Evolutionary conservation across 2,113 vertebrate genomes (phyloP).

Genomic region (Ivindomyrus marchei): DNA sequence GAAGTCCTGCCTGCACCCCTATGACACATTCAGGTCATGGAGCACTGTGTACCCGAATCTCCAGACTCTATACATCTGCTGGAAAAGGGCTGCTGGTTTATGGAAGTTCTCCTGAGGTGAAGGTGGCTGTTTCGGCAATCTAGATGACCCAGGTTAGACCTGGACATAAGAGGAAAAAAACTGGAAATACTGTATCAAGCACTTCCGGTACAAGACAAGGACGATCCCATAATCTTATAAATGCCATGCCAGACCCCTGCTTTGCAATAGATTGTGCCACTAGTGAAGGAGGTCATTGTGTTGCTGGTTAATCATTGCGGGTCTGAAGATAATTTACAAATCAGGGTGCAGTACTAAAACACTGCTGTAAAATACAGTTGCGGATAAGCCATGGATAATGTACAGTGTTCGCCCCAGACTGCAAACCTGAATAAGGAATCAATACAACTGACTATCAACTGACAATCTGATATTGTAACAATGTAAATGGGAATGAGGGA

Average conservation of each 20-base stretch:
- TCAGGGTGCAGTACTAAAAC: neutral
- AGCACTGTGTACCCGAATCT: neutral
- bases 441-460: slow-evolving; percentile 20
- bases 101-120: neutral
- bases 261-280: neutral
- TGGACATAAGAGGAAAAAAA: neutral
- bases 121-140: neutral
- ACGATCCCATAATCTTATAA: slow-evolving; percentile 20
- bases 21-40: neutral
- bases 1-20: neutral
- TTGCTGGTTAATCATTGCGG: neutral
- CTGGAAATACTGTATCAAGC: neutral
- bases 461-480: slow-evolving; percentile 17
- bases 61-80: neutral
- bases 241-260: slow-evolving; percentile 19
- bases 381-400: neutral
- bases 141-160: neutral
- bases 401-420: neutral
- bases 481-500: slow-evolving; percentile 32
- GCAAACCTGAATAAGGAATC: slow-evolving; percentile 22
- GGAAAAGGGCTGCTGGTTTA: neutral
- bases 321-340: neutral
- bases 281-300: neutral
- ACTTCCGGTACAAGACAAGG: slow-evolving; percentile 24
- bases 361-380: neutral